Percentiles rank a stretch among this genome's conserved stretches.
Conservation (phyloP, 2,888 invertebrate species). For the Synergus umbraculus region DNA sequence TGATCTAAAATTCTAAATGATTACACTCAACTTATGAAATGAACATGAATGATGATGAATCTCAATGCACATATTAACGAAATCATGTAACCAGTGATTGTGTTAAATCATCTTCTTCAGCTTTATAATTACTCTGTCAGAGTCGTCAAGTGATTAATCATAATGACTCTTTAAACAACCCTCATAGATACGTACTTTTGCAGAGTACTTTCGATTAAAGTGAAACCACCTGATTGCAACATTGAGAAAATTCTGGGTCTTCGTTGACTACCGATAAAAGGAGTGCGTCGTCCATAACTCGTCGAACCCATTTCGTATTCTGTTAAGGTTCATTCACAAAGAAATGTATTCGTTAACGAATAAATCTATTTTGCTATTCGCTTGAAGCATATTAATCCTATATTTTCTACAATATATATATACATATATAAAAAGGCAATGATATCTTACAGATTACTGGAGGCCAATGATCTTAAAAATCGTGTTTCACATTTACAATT, state of each 20-base stretch:
- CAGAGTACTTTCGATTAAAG: slow-evolving; percentile 23
- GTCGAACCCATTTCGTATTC: slow-evolving; percentile 10
- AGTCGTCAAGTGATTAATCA: background rate
- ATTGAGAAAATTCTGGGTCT: slow-evolving; percentile 12
- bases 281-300: slow-evolving; percentile 1
- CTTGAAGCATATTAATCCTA: background rate
- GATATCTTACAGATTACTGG: background rate
- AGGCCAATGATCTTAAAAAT: background rate
- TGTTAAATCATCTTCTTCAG: background rate
- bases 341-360: slow-evolving; percentile 10
- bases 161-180: background rate
- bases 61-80: background rate
- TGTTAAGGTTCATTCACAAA: background rate
- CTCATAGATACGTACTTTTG: background rate
- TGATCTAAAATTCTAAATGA: background rate
- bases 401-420: slow-evolving; percentile 17
- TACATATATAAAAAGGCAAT: background rate
- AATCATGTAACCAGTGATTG: background rate
- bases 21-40: background rate
- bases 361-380: background rate
- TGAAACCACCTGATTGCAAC: slow-evolving; percentile 24
- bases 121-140: background rate
- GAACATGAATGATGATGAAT: background rate
- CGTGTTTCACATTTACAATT: slow-evolving; percentile 1
- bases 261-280: slow-evolving; percentile 13